Conservation (phyloP, 1,140 invertebrate genomes). For the Pachyrhynchus sulphureomaculatus region DNA sequence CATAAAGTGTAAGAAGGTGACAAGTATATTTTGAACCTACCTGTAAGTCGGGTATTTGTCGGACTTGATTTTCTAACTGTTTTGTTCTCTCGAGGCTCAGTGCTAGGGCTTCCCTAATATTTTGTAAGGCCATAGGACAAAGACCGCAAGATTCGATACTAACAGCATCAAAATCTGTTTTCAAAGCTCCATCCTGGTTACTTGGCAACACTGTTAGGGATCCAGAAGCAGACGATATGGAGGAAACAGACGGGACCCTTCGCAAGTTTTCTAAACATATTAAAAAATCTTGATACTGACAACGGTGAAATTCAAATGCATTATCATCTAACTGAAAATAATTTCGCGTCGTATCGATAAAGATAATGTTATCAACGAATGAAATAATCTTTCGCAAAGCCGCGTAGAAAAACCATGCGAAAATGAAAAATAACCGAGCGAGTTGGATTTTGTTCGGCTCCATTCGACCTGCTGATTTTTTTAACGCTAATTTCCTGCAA, state of each 20-base stretch:
- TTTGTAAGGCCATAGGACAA: slow-evolving; percentile 51
- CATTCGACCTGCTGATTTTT: slow-evolving; percentile 18
- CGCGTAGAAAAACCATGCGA: slow-evolving; percentile 25
- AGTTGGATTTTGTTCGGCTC: slow-evolving; percentile 2
- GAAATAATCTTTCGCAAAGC: slow-evolving; percentile 23
- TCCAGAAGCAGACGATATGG: slow-evolving; percentile 41
- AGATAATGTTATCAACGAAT: slow-evolving; percentile 36
- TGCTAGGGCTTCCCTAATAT: slow-evolving; percentile 75
- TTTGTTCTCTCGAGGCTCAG: slow-evolving; percentile 72
- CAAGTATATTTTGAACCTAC: no score
- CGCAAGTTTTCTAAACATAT: slow-evolving; percentile 35
- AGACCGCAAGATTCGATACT: slow-evolving; percentile 45
- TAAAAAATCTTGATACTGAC: slow-evolving; percentile 23
- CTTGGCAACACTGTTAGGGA: slow-evolving; percentile 40
- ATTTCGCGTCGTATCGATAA: slow-evolving; percentile 13
- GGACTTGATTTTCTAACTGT: slow-evolving; percentile 83
- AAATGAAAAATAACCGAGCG: slow-evolving; percentile 16
- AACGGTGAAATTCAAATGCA: slow-evolving; percentile 1
- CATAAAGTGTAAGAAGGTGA: no score
- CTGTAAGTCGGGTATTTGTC: slow-evolving; percentile 79
- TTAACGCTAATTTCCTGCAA: not conserved
- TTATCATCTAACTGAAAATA: slow-evolving; percentile 8
- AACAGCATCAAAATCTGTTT: slow-evolving; percentile 42
- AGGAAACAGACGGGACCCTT: slow-evolving; percentile 38
- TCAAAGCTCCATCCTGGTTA: slow-evolving; percentile 28